Percentiles rank a stretch among this genome's conserved stretches.
phyloP scores from a whole-genome alignment of 2,113 vertebrate species.

The Chroicocephalus ridibundus region DNA sequence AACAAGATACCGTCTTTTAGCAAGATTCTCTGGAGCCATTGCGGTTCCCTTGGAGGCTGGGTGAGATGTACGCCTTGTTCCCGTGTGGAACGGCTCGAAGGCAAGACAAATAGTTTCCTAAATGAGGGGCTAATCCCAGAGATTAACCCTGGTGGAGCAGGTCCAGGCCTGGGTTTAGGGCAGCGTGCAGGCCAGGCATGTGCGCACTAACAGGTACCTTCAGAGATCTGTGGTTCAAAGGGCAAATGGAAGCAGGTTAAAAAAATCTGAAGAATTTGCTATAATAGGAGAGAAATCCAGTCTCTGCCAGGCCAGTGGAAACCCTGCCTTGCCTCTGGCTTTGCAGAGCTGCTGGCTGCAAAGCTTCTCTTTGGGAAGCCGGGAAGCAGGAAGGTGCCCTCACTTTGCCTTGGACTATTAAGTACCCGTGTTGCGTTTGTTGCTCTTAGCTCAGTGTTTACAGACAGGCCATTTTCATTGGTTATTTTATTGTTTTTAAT shows the following conservation, averaged over 20 bases:
- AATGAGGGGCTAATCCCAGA: background rate
- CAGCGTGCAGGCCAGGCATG: background rate
- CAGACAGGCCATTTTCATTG: background rate
- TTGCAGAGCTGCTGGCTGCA: background rate
- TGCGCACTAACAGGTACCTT: background rate
- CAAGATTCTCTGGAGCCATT: background rate
- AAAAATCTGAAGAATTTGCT: constrained; percentile 29
- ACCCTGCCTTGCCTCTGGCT: background rate
- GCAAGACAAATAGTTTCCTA: background rate
- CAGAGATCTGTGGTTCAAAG: background rate
- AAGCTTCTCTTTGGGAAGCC: background rate
- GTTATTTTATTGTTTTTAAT: background rate
- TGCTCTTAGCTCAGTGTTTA: background rate
- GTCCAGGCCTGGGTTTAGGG: background rate
- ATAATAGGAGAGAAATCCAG: background rate
- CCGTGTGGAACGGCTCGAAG: background rate
- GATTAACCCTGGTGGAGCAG: background rate
- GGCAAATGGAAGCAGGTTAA: background rate
- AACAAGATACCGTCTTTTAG: background rate
- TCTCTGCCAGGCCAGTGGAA: background rate
- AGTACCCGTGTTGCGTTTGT: background rate
- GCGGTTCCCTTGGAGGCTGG: background rate
- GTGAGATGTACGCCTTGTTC: background rate
- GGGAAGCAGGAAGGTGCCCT: background rate
- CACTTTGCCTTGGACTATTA: background rate